Percentiles rank a stretch among this genome's conserved stretches.
phyloP scores from a whole-genome alignment of 2,888 invertebrate species.

The Tipula confusa region DNA sequence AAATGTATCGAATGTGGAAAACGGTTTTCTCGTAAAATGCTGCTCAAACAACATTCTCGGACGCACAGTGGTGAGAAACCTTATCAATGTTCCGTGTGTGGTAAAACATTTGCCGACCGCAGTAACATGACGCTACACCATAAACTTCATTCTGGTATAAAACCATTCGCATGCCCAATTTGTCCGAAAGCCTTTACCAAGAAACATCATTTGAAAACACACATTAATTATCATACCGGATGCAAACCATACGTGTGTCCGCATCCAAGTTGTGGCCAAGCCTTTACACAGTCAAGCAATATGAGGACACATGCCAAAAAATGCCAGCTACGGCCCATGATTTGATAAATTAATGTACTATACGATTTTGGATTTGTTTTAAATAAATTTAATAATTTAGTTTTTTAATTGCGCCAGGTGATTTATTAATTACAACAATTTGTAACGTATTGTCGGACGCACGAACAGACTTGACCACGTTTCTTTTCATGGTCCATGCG shows the following conservation, averaged over 20 bases:
- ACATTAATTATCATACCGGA: conserved; percentile 79
- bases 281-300: conserved; percentile 80
- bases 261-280: conserved; percentile 62
- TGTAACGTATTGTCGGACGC: neutral
- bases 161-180: conserved; percentile 63
- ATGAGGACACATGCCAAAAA: conserved; percentile 83
- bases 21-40: conserved; percentile 79
- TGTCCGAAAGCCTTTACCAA: conserved; percentile 74
- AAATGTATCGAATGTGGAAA: conserved; percentile 73
- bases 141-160: conserved; percentile 72
- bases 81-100: conserved; percentile 73
- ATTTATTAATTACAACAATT: neutral
- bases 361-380: neutral
- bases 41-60: conserved; percentile 75
- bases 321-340: conserved; percentile 52
- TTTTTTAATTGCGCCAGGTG: neutral
- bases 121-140: conserved; percentile 82
- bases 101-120: conserved; percentile 77
- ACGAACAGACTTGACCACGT: neutral
- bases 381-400: neutral
- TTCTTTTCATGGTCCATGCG: neutral
- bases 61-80: conserved; percentile 78
- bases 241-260: conserved; percentile 74
- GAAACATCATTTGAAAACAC: conserved; percentile 79
- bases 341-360: neutral